Evolutionary conservation across 2,113 vertebrate genomes (phyloP).

Genomic region (Psilopsiagon aurifrons): DNA sequence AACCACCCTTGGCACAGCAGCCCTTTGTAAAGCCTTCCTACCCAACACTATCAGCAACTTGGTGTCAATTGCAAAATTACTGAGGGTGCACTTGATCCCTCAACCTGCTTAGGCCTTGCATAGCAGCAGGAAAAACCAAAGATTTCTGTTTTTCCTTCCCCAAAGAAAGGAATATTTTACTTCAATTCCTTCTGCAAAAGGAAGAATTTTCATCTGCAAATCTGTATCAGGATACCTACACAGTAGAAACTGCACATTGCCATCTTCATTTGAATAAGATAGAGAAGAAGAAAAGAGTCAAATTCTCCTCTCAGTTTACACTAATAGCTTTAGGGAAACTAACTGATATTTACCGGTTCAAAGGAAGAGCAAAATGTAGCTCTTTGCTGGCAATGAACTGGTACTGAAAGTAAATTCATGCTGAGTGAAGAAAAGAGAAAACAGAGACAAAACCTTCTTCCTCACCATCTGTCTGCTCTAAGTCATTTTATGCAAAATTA

Average conservation of each 20-base stretch:
- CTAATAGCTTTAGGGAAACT: neutral
- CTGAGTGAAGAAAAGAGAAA: neutral
- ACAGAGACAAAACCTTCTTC: slow-evolving; percentile 5
- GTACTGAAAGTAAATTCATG: neutral
- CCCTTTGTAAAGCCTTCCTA: neutral
- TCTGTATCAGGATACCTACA: neutral
- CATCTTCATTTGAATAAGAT: neutral
- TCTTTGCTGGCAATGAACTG: neutral
- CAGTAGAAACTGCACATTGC: neutral
- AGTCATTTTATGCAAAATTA: slow-evolving; percentile 2
- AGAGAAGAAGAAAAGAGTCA: neutral
- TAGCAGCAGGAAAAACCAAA: neutral
- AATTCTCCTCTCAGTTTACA: neutral
- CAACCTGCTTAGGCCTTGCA: neutral
- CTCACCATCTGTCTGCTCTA: slow-evolving; percentile 18
- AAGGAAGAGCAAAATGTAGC: neutral
- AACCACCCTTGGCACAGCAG: neutral
- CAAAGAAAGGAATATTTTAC: neutral
- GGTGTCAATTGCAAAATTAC: neutral
- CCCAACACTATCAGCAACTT: neutral
- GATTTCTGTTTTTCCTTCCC: neutral
- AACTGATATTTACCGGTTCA: neutral
- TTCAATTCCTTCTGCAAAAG: neutral
- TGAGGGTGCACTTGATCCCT: neutral
- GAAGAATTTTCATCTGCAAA: neutral